Evolutionary conservation across 2,888 invertebrate species (phyloP).

Genomic region (Heliconius aoede): DNA sequence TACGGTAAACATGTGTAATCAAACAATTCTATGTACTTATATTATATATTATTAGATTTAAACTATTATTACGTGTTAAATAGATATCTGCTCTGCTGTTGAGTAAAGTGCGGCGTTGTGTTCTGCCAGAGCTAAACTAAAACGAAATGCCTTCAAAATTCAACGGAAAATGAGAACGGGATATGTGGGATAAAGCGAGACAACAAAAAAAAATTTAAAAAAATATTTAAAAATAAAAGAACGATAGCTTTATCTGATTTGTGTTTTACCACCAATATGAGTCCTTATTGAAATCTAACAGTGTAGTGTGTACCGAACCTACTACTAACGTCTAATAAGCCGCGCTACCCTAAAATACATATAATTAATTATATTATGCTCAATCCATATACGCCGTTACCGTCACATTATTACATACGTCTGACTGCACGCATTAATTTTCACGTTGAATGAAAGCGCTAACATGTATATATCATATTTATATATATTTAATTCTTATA

Average conservation of each 20-base stretch:
- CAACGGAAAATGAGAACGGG: background rate
- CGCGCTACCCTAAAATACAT: background rate
- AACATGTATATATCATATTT: background rate
- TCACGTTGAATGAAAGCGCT: background rate
- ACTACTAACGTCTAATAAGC: background rate
- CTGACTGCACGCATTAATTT: background rate
- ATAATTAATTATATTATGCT: slow-evolving; percentile 12
- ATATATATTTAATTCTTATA: background rate
- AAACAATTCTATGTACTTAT: background rate
- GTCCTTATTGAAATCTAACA: background rate
- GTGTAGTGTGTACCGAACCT: background rate
- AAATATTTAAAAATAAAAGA: too few species aligned
- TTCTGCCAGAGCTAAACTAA: too few species aligned
- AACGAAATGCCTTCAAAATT: too few species aligned
- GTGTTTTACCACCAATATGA: background rate
- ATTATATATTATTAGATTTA: background rate
- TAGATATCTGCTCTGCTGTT: too few species aligned
- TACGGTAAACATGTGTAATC: background rate
- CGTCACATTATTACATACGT: slow-evolving; percentile 5
- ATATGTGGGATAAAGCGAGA: too few species aligned
- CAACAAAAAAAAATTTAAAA: too few species aligned
- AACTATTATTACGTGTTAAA: too few species aligned
- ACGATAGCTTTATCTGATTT: background rate
- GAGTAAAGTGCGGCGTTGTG: too few species aligned
- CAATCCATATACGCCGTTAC: slow-evolving; percentile 7